phyloP scores from a whole-genome alignment of 2,888 invertebrate species.

The Oxycera nigricornis region DNA sequence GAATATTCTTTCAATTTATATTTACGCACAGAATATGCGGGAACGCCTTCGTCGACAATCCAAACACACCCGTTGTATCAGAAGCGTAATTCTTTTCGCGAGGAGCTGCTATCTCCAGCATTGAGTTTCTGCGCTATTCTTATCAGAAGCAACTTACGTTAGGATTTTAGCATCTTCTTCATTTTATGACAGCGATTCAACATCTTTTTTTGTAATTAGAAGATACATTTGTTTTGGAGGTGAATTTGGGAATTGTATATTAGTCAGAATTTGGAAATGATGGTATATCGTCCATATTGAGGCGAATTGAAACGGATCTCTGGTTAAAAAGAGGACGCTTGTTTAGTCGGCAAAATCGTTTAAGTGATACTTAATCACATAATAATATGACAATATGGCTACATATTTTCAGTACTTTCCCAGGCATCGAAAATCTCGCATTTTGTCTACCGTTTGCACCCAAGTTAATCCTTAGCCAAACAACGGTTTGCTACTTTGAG shows the following conservation, averaged over 20 bases:
- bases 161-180: neutral
- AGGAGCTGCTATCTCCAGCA: conserved; percentile 7
- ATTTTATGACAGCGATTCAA: neutral
- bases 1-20: conserved; percentile 20
- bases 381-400: no score
- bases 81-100: neutral
- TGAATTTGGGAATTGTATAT: neutral
- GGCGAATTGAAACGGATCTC: neutral
- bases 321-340: no score
- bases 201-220: neutral
- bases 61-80: conserved; percentile 15
- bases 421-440: no score
- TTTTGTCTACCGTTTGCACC: no score
- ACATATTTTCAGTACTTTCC: no score
- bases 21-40: neutral
- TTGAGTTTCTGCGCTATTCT: conserved; percentile 33
- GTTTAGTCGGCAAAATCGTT: no score
- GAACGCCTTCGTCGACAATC: neutral
- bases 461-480: no score
- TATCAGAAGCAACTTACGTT: conserved; percentile 2
- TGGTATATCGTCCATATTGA: neutral
- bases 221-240: neutral
- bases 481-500: no score
- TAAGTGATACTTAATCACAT: no score
- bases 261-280: neutral